Percentiles rank a stretch among this genome's conserved stretches.
Conservation (phyloP, 2,113 vertebrate genomes). For the Physeter macrocephalus region DNA sequence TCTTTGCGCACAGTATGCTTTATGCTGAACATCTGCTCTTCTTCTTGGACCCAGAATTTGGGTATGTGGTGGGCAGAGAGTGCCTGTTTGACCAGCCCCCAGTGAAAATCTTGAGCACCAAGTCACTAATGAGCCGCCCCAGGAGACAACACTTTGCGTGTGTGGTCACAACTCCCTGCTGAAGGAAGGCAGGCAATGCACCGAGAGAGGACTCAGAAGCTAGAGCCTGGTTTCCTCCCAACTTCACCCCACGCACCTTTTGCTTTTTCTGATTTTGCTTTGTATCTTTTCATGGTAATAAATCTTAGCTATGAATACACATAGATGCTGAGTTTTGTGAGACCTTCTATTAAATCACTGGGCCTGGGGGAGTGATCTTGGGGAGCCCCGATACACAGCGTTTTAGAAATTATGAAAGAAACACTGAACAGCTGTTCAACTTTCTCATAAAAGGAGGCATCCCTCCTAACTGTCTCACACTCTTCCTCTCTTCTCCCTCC, state of each 20-base stretch:
- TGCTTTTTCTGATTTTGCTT: neutral
- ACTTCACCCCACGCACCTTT: neutral
- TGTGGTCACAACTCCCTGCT: neutral
- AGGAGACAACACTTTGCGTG: neutral
- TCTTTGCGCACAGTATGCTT: neutral
- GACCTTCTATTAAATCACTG: neutral
- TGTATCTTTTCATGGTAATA: neutral
- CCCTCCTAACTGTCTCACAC: neutral
- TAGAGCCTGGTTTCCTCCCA: neutral
- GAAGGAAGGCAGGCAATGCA: neutral
- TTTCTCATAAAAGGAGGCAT: neutral
- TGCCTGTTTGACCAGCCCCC: neutral
- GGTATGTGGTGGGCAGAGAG: neutral
- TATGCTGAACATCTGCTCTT: neutral
- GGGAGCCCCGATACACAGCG: neutral
- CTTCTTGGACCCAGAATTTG: neutral
- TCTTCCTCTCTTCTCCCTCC: neutral
- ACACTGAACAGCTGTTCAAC: neutral
- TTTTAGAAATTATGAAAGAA: neutral
- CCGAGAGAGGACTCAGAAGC: neutral
- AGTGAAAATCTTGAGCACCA: neutral
- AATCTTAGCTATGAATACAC: neutral
- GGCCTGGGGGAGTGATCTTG: neutral
- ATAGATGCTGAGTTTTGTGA: neutral
- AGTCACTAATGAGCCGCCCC: neutral